These are phyloP conservation scores for Dascillus cervinus DNA, from an alignment of 2,888 invertebrate genomes.

Conservation along the genomic window DNA sequence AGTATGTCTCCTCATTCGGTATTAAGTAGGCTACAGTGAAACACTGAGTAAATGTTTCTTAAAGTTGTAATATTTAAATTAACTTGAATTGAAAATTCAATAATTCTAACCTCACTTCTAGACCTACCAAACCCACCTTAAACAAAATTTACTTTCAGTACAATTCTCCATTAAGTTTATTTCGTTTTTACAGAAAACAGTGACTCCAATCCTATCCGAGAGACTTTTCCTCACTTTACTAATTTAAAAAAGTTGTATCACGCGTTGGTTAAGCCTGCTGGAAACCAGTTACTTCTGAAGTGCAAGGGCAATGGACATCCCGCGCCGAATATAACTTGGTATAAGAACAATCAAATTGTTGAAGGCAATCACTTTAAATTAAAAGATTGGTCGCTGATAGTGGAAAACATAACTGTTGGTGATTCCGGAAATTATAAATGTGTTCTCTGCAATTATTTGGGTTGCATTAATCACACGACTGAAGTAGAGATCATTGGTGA, in stretches of 20 bases:
- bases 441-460: slow-evolving; percentile 71
- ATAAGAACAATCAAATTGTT: slow-evolving; percentile 62
- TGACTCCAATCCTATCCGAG: too few relatives aligned
- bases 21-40: too few relatives aligned
- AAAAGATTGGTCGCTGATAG: slow-evolving; percentile 64
- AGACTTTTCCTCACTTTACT: slow-evolving; percentile 41
- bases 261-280: slow-evolving; percentile 64
- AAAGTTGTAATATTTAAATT: too few relatives aligned
- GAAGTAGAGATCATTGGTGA: slow-evolving; percentile 67
- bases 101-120: too few relatives aligned
- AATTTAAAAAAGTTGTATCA: slow-evolving; percentile 44
- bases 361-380: too few relatives aligned
- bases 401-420: slow-evolving; percentile 74
- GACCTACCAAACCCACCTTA: too few relatives aligned
- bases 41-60: too few relatives aligned
- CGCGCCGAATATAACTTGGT: slow-evolving; percentile 79
- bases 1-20: too few relatives aligned
- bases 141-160: too few relatives aligned
- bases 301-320: slow-evolving; percentile 73
- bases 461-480: slow-evolving; percentile 67
- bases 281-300: slow-evolving; percentile 62
- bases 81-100: too few relatives aligned
- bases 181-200: too few relatives aligned
- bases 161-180: too few relatives aligned
- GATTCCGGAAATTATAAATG: slow-evolving; percentile 90